A percentile compares a stretch with the other conserved stretches of the same genome.
These are phyloP conservation scores for Anneissia japonica DNA, from an alignment of 35 echinoderm and acorn worm genomes.

Conservation along the genomic window DNA sequence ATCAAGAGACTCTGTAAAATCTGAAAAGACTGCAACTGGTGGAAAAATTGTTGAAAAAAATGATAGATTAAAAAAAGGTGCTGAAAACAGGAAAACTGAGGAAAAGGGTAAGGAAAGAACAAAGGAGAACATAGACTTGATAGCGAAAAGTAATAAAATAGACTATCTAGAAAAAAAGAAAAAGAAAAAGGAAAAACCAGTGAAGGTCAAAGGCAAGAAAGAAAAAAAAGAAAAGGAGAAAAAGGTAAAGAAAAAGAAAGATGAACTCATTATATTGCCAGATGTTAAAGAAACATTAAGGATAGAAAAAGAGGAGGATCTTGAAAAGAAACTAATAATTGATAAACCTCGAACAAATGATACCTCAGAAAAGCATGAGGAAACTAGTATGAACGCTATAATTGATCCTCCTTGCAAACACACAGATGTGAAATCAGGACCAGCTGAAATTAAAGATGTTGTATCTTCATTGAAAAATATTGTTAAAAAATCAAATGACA, in stretches of 20 bases:
- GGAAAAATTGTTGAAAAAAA: not conserved
- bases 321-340: not conserved
- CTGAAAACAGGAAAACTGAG: not conserved
- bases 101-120: constrained; percentile 5
- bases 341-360: not conserved
- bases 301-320: not conserved
- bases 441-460: not conserved
- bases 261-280: constrained; percentile 11
- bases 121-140: constrained; percentile 18
- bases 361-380: not conserved
- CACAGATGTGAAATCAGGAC: not conserved
- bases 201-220: constrained; percentile 22
- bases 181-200: constrained; percentile 23
- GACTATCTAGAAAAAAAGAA: constrained; percentile 19
- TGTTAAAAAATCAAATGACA: not conserved
- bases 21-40: not conserved
- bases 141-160: not conserved
- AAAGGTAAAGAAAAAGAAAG: constrained; percentile 27
- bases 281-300: constrained; percentile 16
- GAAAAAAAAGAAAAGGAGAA: constrained; percentile 37
- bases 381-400: not conserved
- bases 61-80: not conserved
- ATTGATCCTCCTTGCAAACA: not conserved
- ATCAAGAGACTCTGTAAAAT: not conserved
- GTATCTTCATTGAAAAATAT: not conserved